phyloP scores from a whole-genome alignment of 2,888 invertebrate species.

The Leptarthrus brevirostris region DNA sequence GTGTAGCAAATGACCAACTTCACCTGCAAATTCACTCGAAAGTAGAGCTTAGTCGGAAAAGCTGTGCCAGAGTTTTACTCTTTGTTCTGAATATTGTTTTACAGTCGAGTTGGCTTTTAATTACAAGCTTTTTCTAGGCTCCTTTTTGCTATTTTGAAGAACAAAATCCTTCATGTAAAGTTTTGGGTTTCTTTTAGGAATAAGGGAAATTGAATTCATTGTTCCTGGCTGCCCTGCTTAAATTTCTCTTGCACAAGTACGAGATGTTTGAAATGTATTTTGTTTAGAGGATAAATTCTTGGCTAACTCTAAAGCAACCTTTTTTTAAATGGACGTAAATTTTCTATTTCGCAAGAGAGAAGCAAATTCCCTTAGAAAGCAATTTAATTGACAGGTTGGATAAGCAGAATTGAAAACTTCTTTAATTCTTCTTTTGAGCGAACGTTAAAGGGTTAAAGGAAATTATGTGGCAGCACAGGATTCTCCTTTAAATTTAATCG shows the following conservation, averaged over 20 bases:
- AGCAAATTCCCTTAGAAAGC: neutral
- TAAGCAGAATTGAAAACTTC: too few relatives aligned
- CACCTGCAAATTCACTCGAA: conserved; percentile 14
- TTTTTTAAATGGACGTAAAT: neutral
- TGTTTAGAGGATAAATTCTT: conserved; percentile 20
- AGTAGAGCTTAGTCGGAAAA: conserved; percentile 12
- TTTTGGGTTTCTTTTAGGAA: conserved; percentile 41
- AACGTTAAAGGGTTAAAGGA: too few relatives aligned
- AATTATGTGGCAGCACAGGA: too few relatives aligned
- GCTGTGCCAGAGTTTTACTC: neutral
- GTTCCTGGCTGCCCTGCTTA: neutral
- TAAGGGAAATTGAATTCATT: conserved; percentile 37
- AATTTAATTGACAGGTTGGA: too few relatives aligned
- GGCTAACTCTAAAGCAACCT: conserved; percentile 4
- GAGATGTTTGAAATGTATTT: conserved; percentile 6
- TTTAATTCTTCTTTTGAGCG: too few relatives aligned
- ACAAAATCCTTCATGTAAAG: conserved; percentile 1
- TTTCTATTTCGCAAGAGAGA: neutral
- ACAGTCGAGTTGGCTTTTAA: conserved; percentile 45
- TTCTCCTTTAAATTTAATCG: too few relatives aligned
- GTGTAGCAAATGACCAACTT: conserved; percentile 16
- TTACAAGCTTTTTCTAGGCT: conserved; percentile 15
- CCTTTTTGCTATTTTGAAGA: conserved; percentile 1
- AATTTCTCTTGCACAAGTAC: conserved; percentile 16
- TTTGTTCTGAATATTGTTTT: conserved; percentile 42